Evolutionary conservation across 2,888 invertebrate genomes (phyloP).

Genomic region (Scaptomyza tumidula): DNA sequence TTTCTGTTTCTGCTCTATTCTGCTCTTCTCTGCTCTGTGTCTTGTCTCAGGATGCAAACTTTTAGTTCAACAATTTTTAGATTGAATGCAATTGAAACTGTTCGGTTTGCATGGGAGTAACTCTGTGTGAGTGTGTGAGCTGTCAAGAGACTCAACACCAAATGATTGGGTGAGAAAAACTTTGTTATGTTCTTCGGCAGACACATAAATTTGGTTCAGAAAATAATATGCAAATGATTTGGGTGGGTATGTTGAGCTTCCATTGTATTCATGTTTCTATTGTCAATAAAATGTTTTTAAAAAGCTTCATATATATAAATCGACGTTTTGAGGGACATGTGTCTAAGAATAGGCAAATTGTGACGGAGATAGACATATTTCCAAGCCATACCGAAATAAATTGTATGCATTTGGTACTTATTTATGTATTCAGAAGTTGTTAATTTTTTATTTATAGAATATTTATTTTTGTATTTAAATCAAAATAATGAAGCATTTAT

Average conservation of each 20-base stretch:
- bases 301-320: background rate
- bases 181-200: background rate
- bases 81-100: constrained; percentile 61
- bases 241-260: background rate
- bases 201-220: constrained; percentile 3
- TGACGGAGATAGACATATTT: too few relatives aligned
- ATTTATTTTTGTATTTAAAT: too few relatives aligned
- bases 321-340: too few relatives aligned
- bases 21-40: background rate
- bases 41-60: constrained; percentile 36
- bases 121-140: background rate
- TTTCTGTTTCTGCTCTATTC: background rate
- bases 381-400: too few relatives aligned
- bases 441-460: too few relatives aligned
- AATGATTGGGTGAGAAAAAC: background rate
- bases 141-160: background rate
- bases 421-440: too few relatives aligned
- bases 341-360: too few relatives aligned
- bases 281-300: background rate
- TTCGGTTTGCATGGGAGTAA: background rate
- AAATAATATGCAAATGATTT: background rate
- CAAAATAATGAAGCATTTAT: too few relatives aligned
- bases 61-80: constrained; percentile 44
- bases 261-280: background rate
- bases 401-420: too few relatives aligned